Conservation (phyloP, 2,113 vertebrate species). For the Callocephalon fimbriatum region DNA sequence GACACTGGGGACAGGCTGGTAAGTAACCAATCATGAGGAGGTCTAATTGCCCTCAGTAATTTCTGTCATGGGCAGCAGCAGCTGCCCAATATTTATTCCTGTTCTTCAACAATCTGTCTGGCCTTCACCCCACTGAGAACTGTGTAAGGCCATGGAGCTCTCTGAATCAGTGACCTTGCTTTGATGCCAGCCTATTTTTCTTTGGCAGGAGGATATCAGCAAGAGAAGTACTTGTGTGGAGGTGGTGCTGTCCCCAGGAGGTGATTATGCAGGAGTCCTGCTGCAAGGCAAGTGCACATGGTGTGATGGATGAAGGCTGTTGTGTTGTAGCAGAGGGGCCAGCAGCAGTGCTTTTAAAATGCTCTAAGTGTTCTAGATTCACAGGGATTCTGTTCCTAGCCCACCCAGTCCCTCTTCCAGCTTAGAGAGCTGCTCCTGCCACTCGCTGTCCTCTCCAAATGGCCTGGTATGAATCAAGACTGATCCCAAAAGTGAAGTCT, state of each 20-base stretch:
- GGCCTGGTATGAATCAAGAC: not conserved
- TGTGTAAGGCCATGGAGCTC: not conserved
- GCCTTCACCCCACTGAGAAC: not conserved
- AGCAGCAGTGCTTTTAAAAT: not conserved
- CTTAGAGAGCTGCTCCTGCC: not conserved
- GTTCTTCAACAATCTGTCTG: not conserved
- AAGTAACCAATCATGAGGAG: not conserved
- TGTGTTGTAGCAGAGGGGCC: not conserved
- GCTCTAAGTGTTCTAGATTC: not conserved
- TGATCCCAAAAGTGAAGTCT: not conserved
- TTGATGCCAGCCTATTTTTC: not conserved
- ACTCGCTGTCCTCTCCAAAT: not conserved
- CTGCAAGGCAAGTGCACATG: constrained; percentile 81
- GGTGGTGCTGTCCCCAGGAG: constrained; percentile 75
- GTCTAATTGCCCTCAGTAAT: not conserved
- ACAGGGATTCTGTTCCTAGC: not conserved
- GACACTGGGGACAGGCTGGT: not conserved
- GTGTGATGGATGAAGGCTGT: not conserved
- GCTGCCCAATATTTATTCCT: not conserved
- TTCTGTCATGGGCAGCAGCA: not conserved
- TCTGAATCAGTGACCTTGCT: not conserved
- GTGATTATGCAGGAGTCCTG: constrained; percentile 80
- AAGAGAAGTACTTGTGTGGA: constrained; percentile 76
- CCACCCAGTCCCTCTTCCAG: not conserved
- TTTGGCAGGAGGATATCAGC: constrained; percentile 82